phyloP scores from a whole-genome alignment of 2,113 vertebrate species.

The Hylia prasina region DNA sequence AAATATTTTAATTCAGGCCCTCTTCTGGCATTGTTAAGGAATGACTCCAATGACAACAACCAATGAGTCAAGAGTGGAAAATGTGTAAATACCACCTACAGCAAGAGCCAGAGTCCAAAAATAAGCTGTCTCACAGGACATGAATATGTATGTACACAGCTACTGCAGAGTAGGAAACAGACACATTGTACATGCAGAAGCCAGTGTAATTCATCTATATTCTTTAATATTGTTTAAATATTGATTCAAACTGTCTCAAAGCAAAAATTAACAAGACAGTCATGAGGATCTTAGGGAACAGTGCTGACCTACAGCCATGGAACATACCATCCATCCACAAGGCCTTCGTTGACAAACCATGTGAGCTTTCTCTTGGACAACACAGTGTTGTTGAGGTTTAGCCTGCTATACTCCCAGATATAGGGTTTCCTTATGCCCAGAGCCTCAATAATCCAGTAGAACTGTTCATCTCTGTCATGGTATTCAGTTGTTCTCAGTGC shows the following conservation, averaged over 20 bases:
- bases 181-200: background rate
- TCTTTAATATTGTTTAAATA: background rate
- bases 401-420: slow-evolving; percentile 95
- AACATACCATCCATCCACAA: slow-evolving; percentile 96
- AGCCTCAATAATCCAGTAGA: slow-evolving; percentile 93
- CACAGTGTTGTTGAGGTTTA: slow-evolving; percentile 98
- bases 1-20: background rate
- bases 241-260: background rate
- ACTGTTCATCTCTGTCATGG: slow-evolving; percentile 96
- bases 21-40: background rate
- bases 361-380: slow-evolving; percentile 97
- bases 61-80: background rate
- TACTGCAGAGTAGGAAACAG: background rate
- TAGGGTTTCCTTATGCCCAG: slow-evolving; percentile 89
- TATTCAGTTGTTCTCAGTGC: slow-evolving; percentile 96
- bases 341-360: slow-evolving; percentile 96
- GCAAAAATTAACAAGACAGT: background rate
- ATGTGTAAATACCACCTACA: background rate
- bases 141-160: background rate
- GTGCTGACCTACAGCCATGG: background rate
- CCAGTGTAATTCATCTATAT: background rate
- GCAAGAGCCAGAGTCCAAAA: background rate
- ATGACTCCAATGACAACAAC: background rate
- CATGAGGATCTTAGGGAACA: background rate
- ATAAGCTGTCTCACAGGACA: background rate